Percentiles rank a stretch among this genome's conserved stretches.
Evolutionary conservation across 1,140 invertebrate genomes (phyloP).

Genomic region (Macrocentrus cingulum): DNA sequence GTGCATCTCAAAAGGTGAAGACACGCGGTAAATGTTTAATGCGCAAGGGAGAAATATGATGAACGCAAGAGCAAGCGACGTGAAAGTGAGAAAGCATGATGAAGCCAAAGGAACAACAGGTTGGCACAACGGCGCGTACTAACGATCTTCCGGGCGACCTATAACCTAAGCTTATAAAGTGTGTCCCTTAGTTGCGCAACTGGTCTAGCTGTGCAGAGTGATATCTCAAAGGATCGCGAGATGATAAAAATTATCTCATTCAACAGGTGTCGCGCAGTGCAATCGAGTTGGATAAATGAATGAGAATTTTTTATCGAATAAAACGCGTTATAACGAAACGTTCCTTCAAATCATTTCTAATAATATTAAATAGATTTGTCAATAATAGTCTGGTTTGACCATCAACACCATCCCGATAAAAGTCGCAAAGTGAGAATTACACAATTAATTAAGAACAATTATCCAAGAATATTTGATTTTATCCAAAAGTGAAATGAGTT

Average conservation of each 20-base stretch:
- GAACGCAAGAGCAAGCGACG: background rate
- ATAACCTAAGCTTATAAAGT: constrained; percentile 16
- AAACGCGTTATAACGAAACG: background rate
- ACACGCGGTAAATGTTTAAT: too few relatives aligned
- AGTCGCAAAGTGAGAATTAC: background rate
- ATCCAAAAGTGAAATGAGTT: too few relatives aligned
- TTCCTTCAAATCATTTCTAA: too few relatives aligned
- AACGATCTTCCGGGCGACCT: constrained; percentile 20
- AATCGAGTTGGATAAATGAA: constrained; percentile 10
- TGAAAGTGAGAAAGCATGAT: constrained; percentile 1
- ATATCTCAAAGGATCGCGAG: constrained; percentile 18
- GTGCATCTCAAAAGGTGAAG: too few relatives aligned
- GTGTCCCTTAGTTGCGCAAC: constrained; percentile 22
- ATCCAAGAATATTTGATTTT: too few relatives aligned
- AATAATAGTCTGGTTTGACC: too few relatives aligned
- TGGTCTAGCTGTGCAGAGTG: constrained; percentile 6
- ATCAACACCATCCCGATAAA: too few relatives aligned
- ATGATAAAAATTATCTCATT: constrained; percentile 25
- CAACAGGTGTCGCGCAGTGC: constrained; percentile 20
- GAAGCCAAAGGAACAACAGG: constrained; percentile 22
- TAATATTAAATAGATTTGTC: too few relatives aligned
- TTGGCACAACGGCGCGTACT: constrained; percentile 25
- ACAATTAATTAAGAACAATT: background rate
- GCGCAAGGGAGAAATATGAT: background rate
- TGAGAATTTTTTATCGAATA: constrained; percentile 1